Evolutionary conservation across 2,797 vertebrate genomes (phyloP).

Genomic region (Peromyscus melanophrys): DNA sequence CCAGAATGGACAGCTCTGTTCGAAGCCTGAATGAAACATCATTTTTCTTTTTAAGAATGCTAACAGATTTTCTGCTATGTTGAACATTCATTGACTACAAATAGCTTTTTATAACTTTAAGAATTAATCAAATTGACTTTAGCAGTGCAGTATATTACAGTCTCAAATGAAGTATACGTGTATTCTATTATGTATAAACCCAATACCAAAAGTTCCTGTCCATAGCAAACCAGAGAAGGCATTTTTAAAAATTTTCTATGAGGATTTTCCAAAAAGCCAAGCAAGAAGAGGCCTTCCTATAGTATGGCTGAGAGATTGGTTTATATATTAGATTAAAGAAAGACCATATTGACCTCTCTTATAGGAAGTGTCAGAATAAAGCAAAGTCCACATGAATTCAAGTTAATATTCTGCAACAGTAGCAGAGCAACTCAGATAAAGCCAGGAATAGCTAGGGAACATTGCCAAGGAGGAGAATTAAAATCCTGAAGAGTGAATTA

Average conservation of each 20-base stretch:
- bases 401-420: neutral
- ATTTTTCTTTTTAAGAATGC: neutral
- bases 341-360: neutral
- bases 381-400: neutral
- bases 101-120: conserved; percentile 3
- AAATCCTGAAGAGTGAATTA: neutral
- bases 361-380: neutral
- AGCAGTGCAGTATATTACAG: neutral
- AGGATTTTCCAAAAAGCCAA: neutral
- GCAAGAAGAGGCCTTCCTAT: neutral
- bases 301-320: neutral
- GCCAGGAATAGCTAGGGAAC: neutral
- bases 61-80: conserved; percentile 49
- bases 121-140: conserved; percentile 69
- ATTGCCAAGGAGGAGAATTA: neutral
- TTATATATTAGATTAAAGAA: neutral
- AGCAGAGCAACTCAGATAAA: neutral
- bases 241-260: conserved; percentile 3
- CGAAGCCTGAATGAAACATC: neutral
- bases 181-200: neutral
- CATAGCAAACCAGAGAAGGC: neutral
- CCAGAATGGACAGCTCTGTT: neutral
- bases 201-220: neutral
- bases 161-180: conserved; percentile 10
- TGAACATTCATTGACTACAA: conserved; percentile 45